phyloP scores from a whole-genome alignment of 2,888 invertebrate species.

The Noctua pronuba region DNA sequence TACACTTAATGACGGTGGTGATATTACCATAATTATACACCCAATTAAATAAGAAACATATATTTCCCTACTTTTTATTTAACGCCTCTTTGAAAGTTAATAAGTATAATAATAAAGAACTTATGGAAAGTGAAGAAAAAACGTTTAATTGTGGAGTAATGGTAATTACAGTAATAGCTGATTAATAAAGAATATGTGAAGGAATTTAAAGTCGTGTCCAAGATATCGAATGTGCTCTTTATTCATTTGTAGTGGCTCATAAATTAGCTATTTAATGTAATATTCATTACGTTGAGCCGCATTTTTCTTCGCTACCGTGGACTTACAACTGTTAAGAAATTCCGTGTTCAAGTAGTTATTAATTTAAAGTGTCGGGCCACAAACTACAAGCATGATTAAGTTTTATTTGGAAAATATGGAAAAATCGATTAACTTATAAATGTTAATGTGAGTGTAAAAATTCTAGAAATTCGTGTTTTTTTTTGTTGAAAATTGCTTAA shows the following conservation, averaged over 20 bases:
- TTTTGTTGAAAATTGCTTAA: background rate
- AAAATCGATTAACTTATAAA: conserved; percentile 13
- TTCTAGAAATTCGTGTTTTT: background rate
- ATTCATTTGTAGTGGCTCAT: conserved; percentile 61
- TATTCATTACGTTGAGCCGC: conserved; percentile 63
- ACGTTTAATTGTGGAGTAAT: conserved; percentile 45
- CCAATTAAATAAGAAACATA: conserved; percentile 37
- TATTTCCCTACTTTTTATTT: conserved; percentile 15
- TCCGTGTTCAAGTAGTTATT: conserved; percentile 48
- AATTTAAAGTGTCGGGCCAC: conserved; percentile 53
- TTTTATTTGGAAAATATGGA: conserved; percentile 55
- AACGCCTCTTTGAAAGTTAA: conserved; percentile 1
- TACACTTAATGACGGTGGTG: background rate
- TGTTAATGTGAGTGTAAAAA: conserved; percentile 16
- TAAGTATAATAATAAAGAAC: conserved; percentile 35
- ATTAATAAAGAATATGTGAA: conserved; percentile 48
- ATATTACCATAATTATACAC: conserved; percentile 48
- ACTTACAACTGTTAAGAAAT: conserved; percentile 54
- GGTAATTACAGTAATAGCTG: conserved; percentile 53
- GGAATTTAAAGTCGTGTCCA: conserved; percentile 51
- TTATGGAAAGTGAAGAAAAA: conserved; percentile 29
- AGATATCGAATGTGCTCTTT: conserved; percentile 58
- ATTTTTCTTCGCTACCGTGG: conserved; percentile 60
- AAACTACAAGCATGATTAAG: conserved; percentile 37
- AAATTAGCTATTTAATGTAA: conserved; percentile 66